Percentiles rank a stretch among this genome's conserved stretches.
Conservation (phyloP, 2,888 invertebrate species). For the Azorinus chamasolen region DNA sequence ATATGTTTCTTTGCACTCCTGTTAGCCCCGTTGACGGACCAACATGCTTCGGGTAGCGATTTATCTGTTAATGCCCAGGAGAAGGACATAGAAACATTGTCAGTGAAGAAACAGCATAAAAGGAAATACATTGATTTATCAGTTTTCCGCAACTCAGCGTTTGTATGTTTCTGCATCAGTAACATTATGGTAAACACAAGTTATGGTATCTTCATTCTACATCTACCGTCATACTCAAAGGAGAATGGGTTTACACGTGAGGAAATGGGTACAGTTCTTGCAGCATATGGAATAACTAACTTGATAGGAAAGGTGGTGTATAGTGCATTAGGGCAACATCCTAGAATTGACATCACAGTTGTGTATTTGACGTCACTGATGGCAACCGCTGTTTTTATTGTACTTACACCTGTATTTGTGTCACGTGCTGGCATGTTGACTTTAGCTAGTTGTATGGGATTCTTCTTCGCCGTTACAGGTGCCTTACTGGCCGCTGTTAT, state of each 20-base stretch:
- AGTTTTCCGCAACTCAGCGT: constrained; percentile 35
- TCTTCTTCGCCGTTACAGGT: constrained; percentile 50
- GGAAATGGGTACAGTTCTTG: constrained; percentile 33
- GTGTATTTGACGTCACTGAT: constrained; percentile 36
- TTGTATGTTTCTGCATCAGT: constrained; percentile 46
- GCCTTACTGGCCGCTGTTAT: constrained; percentile 45
- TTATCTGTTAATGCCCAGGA: not conserved
- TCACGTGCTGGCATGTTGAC: constrained; percentile 32
- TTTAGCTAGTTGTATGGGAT: constrained; percentile 42
- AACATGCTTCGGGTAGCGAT: too few relatives aligned
- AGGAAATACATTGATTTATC: not conserved
- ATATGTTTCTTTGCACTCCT: constrained; percentile 33
- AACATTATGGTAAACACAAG: constrained; percentile 37
- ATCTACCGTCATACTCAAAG: constrained; percentile 47
- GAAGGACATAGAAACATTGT: constrained; percentile 5
- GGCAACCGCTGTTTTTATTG: constrained; percentile 36
- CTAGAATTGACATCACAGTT: constrained; percentile 29
- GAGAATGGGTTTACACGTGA: constrained; percentile 24
- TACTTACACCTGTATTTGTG: constrained; percentile 36
- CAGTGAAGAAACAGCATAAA: not conserved
- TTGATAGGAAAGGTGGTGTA: constrained; percentile 45
- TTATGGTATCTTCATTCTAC: constrained; percentile 45
- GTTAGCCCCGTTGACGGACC: constrained; percentile 20
- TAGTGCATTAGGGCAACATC: constrained; percentile 48
- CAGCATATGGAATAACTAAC: constrained; percentile 35